These are phyloP conservation scores for Heterohyrax brucei DNA, from an alignment of 2,797 vertebrate genomes.

Conservation along the genomic window DNA sequence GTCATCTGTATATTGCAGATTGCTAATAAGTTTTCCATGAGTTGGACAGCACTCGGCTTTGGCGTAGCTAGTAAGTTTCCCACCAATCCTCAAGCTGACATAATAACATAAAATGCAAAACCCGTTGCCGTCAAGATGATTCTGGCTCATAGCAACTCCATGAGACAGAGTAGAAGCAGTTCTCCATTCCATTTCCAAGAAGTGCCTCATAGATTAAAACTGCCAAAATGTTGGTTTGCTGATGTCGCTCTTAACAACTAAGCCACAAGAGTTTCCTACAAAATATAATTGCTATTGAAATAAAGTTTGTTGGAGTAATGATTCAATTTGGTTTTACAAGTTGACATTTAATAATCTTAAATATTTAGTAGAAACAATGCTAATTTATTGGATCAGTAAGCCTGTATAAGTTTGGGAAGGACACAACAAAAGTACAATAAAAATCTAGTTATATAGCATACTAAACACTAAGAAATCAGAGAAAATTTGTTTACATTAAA, in stretches of 20 bases:
- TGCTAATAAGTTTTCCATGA: too few species aligned
- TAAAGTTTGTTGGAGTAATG: neutral
- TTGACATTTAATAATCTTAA: neutral
- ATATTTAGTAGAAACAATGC: neutral
- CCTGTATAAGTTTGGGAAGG: neutral
- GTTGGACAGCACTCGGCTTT: too few species aligned
- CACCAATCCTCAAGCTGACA: neutral
- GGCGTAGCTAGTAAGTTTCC: too few species aligned
- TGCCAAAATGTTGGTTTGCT: too few species aligned
- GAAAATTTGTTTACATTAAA: neutral
- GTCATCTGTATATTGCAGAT: too few species aligned
- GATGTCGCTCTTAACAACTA: too few species aligned
- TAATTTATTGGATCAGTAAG: slow-evolving; percentile 29
- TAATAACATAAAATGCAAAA: neutral
- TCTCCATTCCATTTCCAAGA: too few species aligned
- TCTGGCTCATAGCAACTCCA: too few species aligned
- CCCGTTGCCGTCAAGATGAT: too few species aligned
- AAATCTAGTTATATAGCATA: neutral
- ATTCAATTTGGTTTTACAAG: neutral
- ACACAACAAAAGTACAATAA: neutral
- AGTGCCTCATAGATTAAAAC: too few species aligned
- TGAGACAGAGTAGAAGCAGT: too few species aligned
- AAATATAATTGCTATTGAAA: neutral
- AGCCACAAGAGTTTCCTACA: neutral
- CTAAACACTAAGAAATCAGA: slow-evolving; percentile 3